phyloP scores from a whole-genome alignment of 2,113 vertebrate species.

The Carassius auratus region DNA sequence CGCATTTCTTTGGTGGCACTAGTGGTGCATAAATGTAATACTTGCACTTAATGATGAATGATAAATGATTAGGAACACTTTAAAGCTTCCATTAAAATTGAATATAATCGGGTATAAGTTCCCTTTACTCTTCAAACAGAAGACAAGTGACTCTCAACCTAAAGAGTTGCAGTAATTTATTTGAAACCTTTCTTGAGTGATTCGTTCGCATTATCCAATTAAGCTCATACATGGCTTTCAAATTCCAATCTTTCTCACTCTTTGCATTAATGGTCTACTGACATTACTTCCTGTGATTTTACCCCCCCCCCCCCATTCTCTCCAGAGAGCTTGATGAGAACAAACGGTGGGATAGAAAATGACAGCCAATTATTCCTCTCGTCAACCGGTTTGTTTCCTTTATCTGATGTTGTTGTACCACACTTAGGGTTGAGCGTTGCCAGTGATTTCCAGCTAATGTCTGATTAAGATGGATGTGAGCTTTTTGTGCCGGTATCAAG shows the following conservation, averaged over 20 bases:
- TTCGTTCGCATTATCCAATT: slow-evolving; percentile 54
- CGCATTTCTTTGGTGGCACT: background rate
- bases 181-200: slow-evolving; percentile 42
- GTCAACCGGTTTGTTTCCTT: slow-evolving; percentile 44
- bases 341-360: slow-evolving; percentile 31
- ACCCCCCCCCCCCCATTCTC: background rate
- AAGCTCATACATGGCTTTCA: slow-evolving; percentile 20
- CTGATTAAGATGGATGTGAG: slow-evolving; percentile 57
- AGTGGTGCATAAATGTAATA: background rate
- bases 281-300: background rate
- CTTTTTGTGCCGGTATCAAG: slow-evolving; percentile 27
- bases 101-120: background rate
- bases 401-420: slow-evolving; percentile 33
- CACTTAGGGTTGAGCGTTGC: slow-evolving; percentile 2
- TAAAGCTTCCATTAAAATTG: background rate
- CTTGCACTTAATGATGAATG: background rate
- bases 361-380: slow-evolving; percentile 47
- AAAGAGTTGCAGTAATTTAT: slow-evolving; percentile 16
- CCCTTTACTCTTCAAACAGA: background rate
- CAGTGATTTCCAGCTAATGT: slow-evolving; percentile 44
- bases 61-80: background rate
- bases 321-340: slow-evolving; percentile 23
- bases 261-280: slow-evolving; percentile 31
- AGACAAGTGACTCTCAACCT: background rate
- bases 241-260: background rate